phyloP scores from a whole-genome alignment of 2,888 invertebrate species.

The Amiota communis region DNA sequence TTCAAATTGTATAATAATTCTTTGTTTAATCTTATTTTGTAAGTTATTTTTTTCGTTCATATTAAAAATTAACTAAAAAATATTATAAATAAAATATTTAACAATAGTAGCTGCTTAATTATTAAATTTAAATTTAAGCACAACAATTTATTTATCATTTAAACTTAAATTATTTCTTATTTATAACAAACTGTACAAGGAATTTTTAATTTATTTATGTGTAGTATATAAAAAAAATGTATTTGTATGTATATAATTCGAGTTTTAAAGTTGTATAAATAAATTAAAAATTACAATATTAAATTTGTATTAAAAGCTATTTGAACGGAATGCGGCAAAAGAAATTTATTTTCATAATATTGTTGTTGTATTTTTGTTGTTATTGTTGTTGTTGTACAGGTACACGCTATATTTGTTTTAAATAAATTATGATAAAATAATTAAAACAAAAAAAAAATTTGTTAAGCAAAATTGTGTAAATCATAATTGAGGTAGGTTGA shows the following conservation, averaged over 20 bases:
- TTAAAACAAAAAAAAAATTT: no score
- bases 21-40: constrained; percentile 34
- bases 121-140: constrained; percentile 47
- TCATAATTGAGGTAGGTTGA: constrained; percentile 56
- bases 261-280: constrained; percentile 41
- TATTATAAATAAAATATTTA: constrained; percentile 29
- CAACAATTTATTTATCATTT: constrained; percentile 57
- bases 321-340: constrained; percentile 61
- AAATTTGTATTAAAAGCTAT: constrained; percentile 43
- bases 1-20: constrained; percentile 13
- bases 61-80: constrained; percentile 35
- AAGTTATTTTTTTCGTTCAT: constrained; percentile 22
- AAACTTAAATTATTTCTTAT: constrained; percentile 43
- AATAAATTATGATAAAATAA: background rate
- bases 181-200: background rate
- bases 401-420: constrained; percentile 50
- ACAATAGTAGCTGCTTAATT: constrained; percentile 27
- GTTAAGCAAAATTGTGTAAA: constrained; percentile 27
- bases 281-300: constrained; percentile 28
- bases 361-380: constrained; percentile 33
- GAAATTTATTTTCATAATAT: constrained; percentile 6
- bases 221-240: background rate
- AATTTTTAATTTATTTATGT: background rate
- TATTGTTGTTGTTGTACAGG: constrained; percentile 61
- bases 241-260: no score